These are phyloP conservation scores for Sylvia atricapilla DNA, from an alignment of 2,113 vertebrate species.

Conservation along the genomic window DNA sequence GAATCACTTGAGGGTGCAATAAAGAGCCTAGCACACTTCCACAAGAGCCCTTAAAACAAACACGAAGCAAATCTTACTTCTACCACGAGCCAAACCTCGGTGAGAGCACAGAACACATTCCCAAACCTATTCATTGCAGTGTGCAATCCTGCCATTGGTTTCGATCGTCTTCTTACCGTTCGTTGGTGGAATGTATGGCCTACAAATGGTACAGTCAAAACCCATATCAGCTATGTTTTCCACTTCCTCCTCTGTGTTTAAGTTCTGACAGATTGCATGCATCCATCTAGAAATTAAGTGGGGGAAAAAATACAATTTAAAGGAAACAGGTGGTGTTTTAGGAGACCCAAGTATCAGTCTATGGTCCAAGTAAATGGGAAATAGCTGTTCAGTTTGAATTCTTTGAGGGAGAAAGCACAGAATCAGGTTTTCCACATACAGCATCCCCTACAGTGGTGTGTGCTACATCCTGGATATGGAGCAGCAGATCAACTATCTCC, in stretches of 20 bases:
- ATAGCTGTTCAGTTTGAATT: background rate
- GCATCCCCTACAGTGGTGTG: background rate
- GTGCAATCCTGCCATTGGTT: slow-evolving; percentile 21
- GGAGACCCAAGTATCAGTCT: slow-evolving; percentile 45
- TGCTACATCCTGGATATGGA: background rate
- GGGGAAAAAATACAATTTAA: slow-evolving; percentile 63
- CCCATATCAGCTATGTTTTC: slow-evolving; percentile 89
- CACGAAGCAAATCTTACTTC: background rate
- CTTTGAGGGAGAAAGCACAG: background rate
- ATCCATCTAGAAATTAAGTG: slow-evolving; percentile 87
- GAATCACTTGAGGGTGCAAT: background rate
- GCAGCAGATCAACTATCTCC: background rate
- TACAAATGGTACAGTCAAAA: slow-evolving; percentile 93
- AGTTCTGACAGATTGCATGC: slow-evolving; percentile 91
- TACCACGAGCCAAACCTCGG: background rate
- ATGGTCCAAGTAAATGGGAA: background rate
- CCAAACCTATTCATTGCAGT: slow-evolving; percentile 31
- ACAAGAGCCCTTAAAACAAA: background rate
- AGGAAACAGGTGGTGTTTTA: slow-evolving; percentile 54
- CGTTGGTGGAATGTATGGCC: slow-evolving; percentile 72
- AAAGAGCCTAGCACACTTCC: background rate
- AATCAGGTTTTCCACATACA: background rate
- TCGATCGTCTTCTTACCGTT: slow-evolving; percentile 76
- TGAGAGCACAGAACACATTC: slow-evolving; percentile 26
- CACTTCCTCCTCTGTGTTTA: slow-evolving; percentile 89